A percentile compares a stretch with the other conserved stretches of the same genome.
Evolutionary conservation across 2,888 invertebrate genomes (phyloP).

Genomic region (Balanococcus diminutus): DNA sequence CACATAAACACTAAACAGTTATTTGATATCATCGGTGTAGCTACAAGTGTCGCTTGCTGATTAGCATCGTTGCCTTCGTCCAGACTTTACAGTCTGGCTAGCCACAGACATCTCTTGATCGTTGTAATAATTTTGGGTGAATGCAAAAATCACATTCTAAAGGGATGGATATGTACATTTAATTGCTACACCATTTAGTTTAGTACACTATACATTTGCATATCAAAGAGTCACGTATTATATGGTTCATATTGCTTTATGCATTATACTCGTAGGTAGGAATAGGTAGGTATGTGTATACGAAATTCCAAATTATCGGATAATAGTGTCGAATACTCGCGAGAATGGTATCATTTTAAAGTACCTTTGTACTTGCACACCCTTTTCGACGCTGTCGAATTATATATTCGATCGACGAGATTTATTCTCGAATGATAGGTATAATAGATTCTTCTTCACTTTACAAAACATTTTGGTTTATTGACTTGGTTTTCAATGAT

Average conservation of each 20-base stretch:
- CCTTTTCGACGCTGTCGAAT: neutral
- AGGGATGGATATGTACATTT: neutral
- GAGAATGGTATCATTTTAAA: neutral
- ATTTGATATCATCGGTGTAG: neutral
- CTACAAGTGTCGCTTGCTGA: neutral
- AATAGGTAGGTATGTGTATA: neutral
- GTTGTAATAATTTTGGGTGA: neutral
- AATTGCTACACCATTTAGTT: neutral
- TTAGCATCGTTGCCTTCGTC: neutral
- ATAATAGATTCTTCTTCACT: too few species aligned
- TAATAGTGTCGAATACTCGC: conserved; percentile 9
- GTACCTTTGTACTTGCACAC: neutral
- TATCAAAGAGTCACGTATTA: conserved; percentile 20
- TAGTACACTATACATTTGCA: neutral
- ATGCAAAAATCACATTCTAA: neutral
- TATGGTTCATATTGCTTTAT: conserved; percentile 5
- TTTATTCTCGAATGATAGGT: neutral
- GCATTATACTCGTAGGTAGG: neutral
- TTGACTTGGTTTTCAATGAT: too few species aligned
- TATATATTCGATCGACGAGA: neutral
- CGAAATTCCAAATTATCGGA: conserved; percentile 5
- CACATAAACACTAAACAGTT: neutral
- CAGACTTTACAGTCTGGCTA: neutral
- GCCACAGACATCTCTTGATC: neutral
- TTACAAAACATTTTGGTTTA: too few species aligned